Evolutionary conservation across 2,888 invertebrate species (phyloP).

Genomic region (Oasisia sp.): DNA sequence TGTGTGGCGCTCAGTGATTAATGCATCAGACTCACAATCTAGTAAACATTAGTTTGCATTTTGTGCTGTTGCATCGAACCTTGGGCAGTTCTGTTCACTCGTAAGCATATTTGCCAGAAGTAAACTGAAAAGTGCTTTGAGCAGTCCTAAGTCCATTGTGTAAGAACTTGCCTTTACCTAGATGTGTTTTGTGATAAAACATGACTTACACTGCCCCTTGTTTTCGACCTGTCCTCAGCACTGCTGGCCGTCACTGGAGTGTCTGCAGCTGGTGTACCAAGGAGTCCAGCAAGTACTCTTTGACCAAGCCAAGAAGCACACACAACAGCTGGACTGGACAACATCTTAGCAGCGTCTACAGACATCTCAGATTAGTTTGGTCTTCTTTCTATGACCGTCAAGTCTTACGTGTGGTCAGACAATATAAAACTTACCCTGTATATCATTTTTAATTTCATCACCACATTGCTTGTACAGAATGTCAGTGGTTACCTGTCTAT

Average conservation of each 20-base stretch:
- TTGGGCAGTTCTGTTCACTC: too few species aligned
- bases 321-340: neutral
- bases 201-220: neutral
- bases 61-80: too few species aligned
- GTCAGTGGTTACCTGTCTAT: neutral
- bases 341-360: neutral
- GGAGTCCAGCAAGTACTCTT: neutral
- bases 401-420: neutral
- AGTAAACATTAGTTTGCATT: too few species aligned
- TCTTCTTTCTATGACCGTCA: neutral
- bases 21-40: too few species aligned
- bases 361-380: neutral
- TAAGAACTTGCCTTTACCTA: too few species aligned
- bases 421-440: neutral
- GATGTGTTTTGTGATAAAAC: too few species aligned
- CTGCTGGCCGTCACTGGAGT: constrained; percentile 34
- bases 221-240: constrained; percentile 21
- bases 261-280: constrained; percentile 23
- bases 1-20: too few species aligned
- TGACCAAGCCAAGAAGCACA: neutral
- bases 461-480: neutral
- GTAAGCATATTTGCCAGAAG: too few species aligned
- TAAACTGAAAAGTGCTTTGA: too few species aligned
- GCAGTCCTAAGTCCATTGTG: too few species aligned
- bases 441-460: neutral